Conservation (phyloP, 2,888 invertebrate genomes). For the Ctenicera cuprea region DNA sequence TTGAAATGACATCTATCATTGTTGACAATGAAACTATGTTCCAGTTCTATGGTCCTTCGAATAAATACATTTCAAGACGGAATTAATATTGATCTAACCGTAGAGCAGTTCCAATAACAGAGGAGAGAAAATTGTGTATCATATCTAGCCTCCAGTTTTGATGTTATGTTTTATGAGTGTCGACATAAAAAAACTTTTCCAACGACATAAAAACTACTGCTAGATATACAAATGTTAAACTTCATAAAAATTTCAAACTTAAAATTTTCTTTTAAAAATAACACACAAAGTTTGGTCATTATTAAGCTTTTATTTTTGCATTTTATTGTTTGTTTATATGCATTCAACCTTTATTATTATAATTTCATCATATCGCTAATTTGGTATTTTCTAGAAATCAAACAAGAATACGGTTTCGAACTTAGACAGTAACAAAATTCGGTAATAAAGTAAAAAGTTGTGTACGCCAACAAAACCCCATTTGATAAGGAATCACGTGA, state of each 20-base stretch:
- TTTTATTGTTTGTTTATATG: no score
- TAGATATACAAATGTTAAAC: conserved; percentile 5
- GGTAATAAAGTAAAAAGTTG: no score
- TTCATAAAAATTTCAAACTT: conserved; percentile 4
- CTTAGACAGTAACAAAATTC: no score
- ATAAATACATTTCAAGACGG: conserved; percentile 17
- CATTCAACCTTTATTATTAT: no score
- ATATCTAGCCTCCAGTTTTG: neutral
- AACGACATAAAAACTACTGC: neutral
- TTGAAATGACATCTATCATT: conserved; percentile 38
- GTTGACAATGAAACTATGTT: conserved; percentile 34
- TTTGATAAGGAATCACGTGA: neutral
- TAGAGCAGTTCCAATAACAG: neutral
- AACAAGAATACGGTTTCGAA: no score
- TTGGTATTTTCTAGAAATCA: no score
- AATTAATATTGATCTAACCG: conserved; percentile 26
- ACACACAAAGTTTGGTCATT: neutral
- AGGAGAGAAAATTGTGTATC: conserved; percentile 9
- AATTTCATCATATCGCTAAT: no score
- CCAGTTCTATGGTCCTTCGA: conserved; percentile 15
- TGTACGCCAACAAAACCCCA: no score
- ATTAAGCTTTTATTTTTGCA: no score
- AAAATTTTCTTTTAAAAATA: neutral
- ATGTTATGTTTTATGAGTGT: neutral
- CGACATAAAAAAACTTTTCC: conserved; percentile 7